These are phyloP conservation scores for Drosophila stalkeri DNA, from an alignment of 2,888 invertebrate species.

Conservation along the genomic window DNA sequence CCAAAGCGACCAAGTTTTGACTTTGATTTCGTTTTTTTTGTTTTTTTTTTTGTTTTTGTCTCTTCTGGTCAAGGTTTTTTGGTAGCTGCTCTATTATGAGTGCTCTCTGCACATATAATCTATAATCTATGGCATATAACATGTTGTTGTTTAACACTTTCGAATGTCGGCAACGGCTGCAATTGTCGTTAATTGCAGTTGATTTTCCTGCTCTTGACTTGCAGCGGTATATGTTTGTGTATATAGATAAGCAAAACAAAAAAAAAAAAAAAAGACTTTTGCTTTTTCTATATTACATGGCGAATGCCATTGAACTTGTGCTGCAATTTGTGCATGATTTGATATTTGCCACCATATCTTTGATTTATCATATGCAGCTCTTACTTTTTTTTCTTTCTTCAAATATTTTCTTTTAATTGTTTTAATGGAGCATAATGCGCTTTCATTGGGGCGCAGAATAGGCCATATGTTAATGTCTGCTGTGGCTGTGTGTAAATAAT, in stretches of 20 bases:
- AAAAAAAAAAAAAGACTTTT: conserved; percentile 61
- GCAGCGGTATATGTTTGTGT: conserved; percentile 42
- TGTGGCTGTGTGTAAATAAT: conserved; percentile 44
- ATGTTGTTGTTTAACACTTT: conserved; percentile 71
- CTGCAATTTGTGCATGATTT: conserved; percentile 56
- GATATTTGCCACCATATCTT: conserved; percentile 16
- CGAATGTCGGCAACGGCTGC: conserved; percentile 60
- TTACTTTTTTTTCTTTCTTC: not conserved
- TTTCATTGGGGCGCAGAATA: conserved; percentile 57
- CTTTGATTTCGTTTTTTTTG: conserved; percentile 29
- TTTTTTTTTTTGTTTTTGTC: conserved; percentile 10
- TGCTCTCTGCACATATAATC: conserved; percentile 64
- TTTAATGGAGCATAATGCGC: conserved; percentile 56
- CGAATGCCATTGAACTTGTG: conserved; percentile 82
- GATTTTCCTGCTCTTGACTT: conserved; percentile 67
- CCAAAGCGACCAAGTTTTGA: conserved; percentile 30
- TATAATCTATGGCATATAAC: conserved; percentile 72
- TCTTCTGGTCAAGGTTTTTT: conserved; percentile 75
- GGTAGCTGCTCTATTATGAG: conserved; percentile 31
- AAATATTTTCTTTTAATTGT: conserved; percentile 37
- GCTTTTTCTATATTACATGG: conserved; percentile 74
- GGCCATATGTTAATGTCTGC: conserved; percentile 53
- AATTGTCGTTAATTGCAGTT: conserved; percentile 79
- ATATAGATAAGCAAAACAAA: not conserved
- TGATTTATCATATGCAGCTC: conserved; percentile 33